A percentile compares a stretch with the other conserved stretches of the same genome.
These are phyloP conservation scores for Remorina albescens DNA, from an alignment of 2,797 vertebrate genomes.

Conservation along the genomic window DNA sequence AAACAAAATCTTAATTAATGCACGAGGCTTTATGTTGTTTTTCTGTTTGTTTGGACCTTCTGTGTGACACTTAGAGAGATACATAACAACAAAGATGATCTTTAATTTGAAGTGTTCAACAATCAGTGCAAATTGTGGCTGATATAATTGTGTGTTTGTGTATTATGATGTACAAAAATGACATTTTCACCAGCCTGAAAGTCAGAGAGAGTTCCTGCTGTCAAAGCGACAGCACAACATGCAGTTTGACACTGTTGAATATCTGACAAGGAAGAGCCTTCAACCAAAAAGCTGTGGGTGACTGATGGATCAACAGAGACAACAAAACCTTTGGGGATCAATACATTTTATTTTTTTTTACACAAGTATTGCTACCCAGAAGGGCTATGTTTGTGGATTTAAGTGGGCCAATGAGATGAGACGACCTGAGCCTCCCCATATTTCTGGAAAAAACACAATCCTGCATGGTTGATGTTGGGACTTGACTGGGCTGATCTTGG, in stretches of 20 bases:
- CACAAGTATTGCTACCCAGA: no score
- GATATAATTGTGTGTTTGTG: background rate
- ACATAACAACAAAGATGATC: background rate
- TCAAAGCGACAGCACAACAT: background rate
- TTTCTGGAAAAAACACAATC: no score
- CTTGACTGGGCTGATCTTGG: no score
- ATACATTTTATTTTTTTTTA: no score
- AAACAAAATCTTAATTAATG: background rate
- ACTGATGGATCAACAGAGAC: background rate
- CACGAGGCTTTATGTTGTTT: background rate
- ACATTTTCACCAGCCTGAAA: no score
- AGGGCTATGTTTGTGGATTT: no score
- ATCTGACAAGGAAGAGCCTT: background rate
- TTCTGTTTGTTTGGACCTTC: background rate
- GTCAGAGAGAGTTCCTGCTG: no score
- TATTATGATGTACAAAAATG: background rate
- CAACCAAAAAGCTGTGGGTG: background rate
- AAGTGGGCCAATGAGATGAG: no score
- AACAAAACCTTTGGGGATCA: no score
- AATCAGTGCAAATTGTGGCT: background rate
- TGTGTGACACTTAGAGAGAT: background rate
- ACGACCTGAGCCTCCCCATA: no score
- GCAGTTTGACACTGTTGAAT: background rate
- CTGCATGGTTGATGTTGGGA: no score
- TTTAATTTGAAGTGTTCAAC: background rate